Evolutionary conservation across 2,888 invertebrate species (phyloP).

Genomic region (Dorcus hopei): DNA sequence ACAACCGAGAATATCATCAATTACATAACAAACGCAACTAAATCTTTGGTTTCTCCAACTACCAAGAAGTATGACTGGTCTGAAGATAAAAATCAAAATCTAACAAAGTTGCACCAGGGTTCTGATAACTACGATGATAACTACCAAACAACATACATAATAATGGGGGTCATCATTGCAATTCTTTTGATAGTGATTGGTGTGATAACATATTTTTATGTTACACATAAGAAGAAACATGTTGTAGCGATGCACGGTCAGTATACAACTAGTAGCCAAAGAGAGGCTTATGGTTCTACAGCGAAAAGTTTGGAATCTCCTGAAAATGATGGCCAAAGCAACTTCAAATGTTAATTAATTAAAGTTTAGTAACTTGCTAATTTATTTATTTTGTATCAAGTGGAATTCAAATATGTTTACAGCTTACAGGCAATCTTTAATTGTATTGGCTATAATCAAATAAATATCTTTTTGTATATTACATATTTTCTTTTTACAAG

Average conservation of each 20-base stretch:
- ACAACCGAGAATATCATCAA: slow-evolving; percentile 7
- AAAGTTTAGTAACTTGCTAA: background rate
- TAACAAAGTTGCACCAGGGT: slow-evolving; percentile 2
- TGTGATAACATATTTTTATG: slow-evolving; percentile 25
- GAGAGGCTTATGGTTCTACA: background rate
- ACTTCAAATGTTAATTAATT: too few species aligned
- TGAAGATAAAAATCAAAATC: background rate
- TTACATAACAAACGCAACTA: background rate
- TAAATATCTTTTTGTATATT: background rate
- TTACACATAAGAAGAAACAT: slow-evolving; percentile 23
- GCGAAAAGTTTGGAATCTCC: background rate
- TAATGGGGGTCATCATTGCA: slow-evolving; percentile 31
- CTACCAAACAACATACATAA: slow-evolving; percentile 24
- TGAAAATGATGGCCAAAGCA: background rate
- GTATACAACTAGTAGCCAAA: slow-evolving; percentile 26
- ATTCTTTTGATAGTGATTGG: slow-evolving; percentile 26
- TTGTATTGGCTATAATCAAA: background rate
- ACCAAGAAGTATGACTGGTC: background rate
- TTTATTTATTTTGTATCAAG: background rate
- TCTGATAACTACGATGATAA: slow-evolving; percentile 10
- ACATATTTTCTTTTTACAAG: too few species aligned
- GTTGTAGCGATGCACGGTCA: slow-evolving; percentile 16
- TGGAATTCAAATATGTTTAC: too few species aligned
- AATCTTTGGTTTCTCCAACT: slow-evolving; percentile 1
- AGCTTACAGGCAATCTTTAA: background rate